Conservation (phyloP, 2,113 vertebrate species). For the Carettochelys insculpta region DNA sequence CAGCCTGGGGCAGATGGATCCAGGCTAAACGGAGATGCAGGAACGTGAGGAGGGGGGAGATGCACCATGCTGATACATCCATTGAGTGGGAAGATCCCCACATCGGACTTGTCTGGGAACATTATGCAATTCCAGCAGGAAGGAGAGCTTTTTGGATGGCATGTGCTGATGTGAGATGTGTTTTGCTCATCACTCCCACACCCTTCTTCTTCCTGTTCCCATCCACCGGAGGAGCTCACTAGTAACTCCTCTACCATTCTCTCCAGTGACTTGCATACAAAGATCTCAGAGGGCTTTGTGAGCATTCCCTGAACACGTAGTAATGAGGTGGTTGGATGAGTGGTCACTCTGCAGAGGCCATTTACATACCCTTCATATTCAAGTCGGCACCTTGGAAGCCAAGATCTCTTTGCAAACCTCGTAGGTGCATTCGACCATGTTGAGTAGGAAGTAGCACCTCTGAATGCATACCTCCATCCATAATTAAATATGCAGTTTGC, state of each 20-base stretch:
- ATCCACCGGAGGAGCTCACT: background rate
- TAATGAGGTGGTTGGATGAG: background rate
- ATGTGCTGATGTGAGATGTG: background rate
- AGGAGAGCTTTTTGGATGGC: background rate
- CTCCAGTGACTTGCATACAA: background rate
- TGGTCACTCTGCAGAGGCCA: background rate
- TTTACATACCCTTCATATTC: accelerated
- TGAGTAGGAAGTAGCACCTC: background rate
- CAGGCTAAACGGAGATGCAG: background rate
- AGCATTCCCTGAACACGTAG: too few relatives aligned
- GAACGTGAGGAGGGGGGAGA: accelerated
- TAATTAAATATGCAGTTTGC: background rate
- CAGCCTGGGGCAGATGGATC: background rate
- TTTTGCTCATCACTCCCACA: background rate
- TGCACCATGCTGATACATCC: accelerated
- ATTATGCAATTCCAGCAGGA: background rate
- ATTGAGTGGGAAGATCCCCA: accelerated
- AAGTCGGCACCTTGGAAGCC: too few relatives aligned
- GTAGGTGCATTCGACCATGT: background rate
- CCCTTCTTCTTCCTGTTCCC: background rate
- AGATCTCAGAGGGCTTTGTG: background rate
- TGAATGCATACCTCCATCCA: background rate
- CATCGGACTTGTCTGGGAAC: background rate
- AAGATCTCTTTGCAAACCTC: background rate
- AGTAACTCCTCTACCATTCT: background rate